These are phyloP conservation scores for Thinocorus orbignyianus DNA, from an alignment of 2,113 vertebrate genomes.

Conservation along the genomic window DNA sequence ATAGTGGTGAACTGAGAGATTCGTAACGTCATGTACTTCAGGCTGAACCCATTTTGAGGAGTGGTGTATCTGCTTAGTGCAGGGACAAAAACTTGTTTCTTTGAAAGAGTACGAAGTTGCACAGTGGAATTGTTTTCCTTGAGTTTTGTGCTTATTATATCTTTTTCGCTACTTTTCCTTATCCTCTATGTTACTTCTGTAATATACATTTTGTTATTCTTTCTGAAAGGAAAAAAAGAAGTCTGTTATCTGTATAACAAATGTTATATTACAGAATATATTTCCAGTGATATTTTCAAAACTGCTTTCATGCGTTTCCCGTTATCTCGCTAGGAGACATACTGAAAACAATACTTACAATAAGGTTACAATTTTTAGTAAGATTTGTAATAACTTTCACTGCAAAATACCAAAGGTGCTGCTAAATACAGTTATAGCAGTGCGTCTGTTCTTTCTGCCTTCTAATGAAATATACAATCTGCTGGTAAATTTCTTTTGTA, in stretches of 20 bases:
- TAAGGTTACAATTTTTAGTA: not conserved
- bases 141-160: not conserved
- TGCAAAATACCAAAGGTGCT: not conserved
- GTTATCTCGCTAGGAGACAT: not conserved
- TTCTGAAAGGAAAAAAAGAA: not conserved
- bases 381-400: not conserved
- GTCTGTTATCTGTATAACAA: not conserved
- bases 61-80: not conserved
- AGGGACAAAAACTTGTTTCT: not conserved
- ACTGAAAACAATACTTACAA: no score
- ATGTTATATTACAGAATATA: not conserved
- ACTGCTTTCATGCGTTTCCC: not conserved
- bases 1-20: not conserved
- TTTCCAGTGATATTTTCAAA: not conserved
- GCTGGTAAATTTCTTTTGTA: not conserved
- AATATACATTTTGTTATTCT: not conserved
- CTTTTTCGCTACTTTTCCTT: not conserved
- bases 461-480: not conserved
- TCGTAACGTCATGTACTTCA: not conserved
- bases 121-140: not conserved
- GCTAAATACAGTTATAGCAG: not conserved
- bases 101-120: not conserved
- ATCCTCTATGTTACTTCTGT: not conserved
- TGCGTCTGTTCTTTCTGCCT: not conserved
- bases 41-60: not conserved